Base-by-base conservation (phyloP, 2,888 invertebrate species). In the Brachyopa scutellaris region DNA sequence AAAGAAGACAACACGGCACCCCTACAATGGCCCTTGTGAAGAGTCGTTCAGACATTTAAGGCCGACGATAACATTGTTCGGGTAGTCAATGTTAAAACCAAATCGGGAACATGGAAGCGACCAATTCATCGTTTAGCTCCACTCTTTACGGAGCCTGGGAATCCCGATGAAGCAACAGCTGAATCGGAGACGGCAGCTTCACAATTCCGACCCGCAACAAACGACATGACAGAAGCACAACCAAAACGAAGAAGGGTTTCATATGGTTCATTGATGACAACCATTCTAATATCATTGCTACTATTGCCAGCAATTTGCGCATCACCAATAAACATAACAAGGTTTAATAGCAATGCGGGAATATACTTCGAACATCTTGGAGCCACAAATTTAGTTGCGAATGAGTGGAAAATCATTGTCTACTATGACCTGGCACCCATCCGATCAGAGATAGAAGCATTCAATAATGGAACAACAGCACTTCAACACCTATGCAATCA, bases 1-100 rank as follows among this genome's bases (percentile, higher is more conserved):
- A 53, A 53, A 3, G 78, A 78, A 23, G 70, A 74, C 13, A 64
- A 74, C 36, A 8, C 38, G 1, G 57, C 67, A 42, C 38, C 62
- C n/a, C 38, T 62, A 13, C 40, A 31, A 40, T 74, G 73, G 67
- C 26, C 61, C 9, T 17, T 62, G 1, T 66, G 66, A 21, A 23
- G 53, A 36, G 29, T 51, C n/a, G 6, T 26, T 23, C 23, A n/a
- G n/a, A 55, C 66, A n/a, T 11, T 23, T 3, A 23, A 47, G 11
- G 17, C n/a, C 1, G 5, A 51, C 2, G 67, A 66, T 29, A 45
- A 42, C 6, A 11, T 15, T 0, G 55, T 59, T 11, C 33, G 66
- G 19, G 67, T 67, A 15, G 73, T 66, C 2, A 23, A 53, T 19
- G 62, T 73, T n/a, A 42, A 23, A n/a, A 77, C 69, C n/a, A 26